Evolutionary conservation across 2,113 vertebrate species (phyloP).

Genomic region (Choloepus hoffmanni): DNA sequence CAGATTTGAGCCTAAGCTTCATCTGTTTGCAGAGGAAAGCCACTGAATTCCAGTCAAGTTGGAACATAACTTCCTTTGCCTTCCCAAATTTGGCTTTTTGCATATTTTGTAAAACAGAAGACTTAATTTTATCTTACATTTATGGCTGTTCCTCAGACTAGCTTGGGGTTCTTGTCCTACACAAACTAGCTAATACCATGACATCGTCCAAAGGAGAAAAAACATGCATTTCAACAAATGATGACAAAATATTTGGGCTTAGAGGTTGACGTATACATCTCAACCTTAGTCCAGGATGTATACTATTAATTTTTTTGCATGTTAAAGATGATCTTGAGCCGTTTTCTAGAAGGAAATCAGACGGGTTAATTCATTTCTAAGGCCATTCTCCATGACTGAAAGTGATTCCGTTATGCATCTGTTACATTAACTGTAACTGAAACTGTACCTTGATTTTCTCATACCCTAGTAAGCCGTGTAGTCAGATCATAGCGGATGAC

Average conservation of each 20-base stretch:
- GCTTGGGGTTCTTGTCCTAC: background rate
- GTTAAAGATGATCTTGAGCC: background rate
- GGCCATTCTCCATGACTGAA: rapidly evolving
- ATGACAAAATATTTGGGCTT: background rate
- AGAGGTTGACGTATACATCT: background rate
- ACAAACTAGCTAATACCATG: background rate
- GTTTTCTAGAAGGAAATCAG: background rate
- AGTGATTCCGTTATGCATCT: background rate
- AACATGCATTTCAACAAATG: background rate
- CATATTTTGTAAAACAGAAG: background rate
- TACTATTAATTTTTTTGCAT: background rate
- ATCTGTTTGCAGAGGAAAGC: background rate
- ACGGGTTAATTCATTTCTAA: background rate
- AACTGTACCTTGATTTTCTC: background rate
- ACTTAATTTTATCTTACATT: background rate
- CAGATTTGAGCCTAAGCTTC: background rate
- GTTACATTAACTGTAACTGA: background rate
- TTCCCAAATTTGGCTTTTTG: background rate
- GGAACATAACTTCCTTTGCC: background rate
- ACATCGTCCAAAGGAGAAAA: background rate
- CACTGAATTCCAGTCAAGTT: background rate
- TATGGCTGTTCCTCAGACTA: background rate
- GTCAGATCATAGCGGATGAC: background rate
- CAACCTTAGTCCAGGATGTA: background rate
- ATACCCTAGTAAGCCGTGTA: background rate